A percentile compares a stretch with the other conserved stretches of the same genome.
phyloP scores from a whole-genome alignment of 1,140 invertebrate species.

The Danaus plexippus region DNA sequence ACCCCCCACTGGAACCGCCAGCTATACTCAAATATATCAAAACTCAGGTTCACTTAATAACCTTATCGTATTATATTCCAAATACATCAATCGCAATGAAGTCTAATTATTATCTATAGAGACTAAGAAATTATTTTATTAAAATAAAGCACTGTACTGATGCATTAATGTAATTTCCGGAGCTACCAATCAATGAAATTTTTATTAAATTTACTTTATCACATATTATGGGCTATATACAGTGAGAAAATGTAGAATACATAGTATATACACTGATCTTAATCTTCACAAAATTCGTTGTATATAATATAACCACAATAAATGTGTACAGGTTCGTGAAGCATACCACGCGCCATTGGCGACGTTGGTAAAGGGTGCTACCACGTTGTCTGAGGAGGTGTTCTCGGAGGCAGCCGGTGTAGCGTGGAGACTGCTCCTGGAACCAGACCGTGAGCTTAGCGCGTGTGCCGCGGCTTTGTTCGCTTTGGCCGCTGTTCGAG shows the following conservation, averaged over 20 bases:
- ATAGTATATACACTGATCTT: not conserved
- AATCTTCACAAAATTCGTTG: not conserved
- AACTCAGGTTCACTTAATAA: slow-evolving; percentile 76
- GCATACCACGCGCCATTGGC: slow-evolving; percentile 93
- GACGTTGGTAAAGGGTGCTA: slow-evolving; percentile 91
- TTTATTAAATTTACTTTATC: no score
- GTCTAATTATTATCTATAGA: no score
- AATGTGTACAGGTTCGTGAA: slow-evolving; percentile 77
- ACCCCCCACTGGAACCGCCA: slow-evolving; percentile 71
- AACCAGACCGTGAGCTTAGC: slow-evolving; percentile 83
- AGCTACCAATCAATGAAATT: no score
- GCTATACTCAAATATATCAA: slow-evolving; percentile 90
- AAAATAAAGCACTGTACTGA: no score
- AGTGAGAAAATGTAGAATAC: no score
- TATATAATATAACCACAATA: not conserved
- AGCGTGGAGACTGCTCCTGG: slow-evolving; percentile 94
- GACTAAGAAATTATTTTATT: no score
- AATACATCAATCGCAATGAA: no score
- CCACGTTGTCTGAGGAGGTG: slow-evolving; percentile 89
- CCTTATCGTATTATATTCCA: no score
- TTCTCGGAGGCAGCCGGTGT: slow-evolving; percentile 91
- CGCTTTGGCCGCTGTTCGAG: slow-evolving; percentile 91
- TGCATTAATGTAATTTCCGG: no score
- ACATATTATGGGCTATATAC: no score
- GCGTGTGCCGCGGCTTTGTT: slow-evolving; percentile 90